Base-by-base conservation (phyloP, 2,888 invertebrate species). In the Philereme vetulata region DNA sequence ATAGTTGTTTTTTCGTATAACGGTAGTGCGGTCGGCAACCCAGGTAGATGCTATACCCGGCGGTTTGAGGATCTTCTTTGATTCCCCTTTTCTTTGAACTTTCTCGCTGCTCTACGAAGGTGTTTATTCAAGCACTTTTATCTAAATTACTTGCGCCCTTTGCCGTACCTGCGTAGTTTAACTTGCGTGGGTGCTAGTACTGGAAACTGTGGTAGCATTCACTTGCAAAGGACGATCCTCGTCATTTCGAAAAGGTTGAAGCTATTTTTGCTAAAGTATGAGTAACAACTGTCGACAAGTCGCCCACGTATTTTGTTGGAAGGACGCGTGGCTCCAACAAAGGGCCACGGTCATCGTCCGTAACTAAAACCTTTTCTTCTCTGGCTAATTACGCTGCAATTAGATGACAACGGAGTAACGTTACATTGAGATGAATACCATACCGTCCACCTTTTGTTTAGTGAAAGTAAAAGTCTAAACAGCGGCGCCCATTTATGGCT, bases 381-480 rank as follows among this genome's bases (percentile, higher is more conserved):
- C 58, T 63, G 56, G 47, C 65, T 82, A 84, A 86, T 82, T 78
- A 76, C 75, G 59, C 66, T 38, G 78, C 80, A 80, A 85, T 85
- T 84, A 81, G 71, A 75, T 72, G 75, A 84, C 80, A 80, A 80
- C 78, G 72, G 76, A 76, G 71, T 85, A 84, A 81, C 84, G 84
- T 74, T 84, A 81, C 77, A 80, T 74, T 67, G 65, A 64, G 64
- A 69, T 78, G 71, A 79, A 84, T 77, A 68, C 66, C 63, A 56
- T 68, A 70, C 78, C 67, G 75, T 75, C 77, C 71, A 65, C 53
- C 75, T 76, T 35, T 82, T 83, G 81, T 82, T 56, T 54, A 68
- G 84, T 76, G 86, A 89, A 88, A 90, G 90, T 85, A 84, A 88
- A 83, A 85, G 83, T 84, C 62, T 51, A 59, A 56, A 56, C 49